phyloP scores from a whole-genome alignment of 2,888 invertebrate species.

The Bombylius major region DNA sequence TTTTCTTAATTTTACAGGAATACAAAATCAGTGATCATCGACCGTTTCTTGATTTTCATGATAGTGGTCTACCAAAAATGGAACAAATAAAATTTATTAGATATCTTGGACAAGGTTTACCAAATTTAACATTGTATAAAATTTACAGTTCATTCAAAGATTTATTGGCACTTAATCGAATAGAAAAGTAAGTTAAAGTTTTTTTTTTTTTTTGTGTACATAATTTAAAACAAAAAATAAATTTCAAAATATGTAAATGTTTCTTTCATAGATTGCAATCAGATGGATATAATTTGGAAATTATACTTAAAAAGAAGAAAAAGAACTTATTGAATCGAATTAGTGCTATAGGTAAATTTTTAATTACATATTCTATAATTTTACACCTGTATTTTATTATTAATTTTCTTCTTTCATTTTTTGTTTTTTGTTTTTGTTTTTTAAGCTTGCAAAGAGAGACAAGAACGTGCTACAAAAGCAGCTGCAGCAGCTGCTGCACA shows the following conservation, averaged over 20 bases:
- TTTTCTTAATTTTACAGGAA: conserved; percentile 21
- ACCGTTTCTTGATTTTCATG: conserved; percentile 38
- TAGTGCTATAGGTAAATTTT: conserved; percentile 28
- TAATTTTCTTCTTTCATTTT: neutral
- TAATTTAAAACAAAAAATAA: neutral
- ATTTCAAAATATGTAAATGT: neutral
- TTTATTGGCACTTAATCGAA: conserved; percentile 28
- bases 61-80: conserved; percentile 35
- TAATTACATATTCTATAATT: too few species aligned
- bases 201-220: neutral
- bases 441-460: conserved; percentile 23
- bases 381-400: too few species aligned
- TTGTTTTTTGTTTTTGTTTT: conserved; percentile 11
- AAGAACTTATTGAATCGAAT: conserved; percentile 33
- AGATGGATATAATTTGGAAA: conserved; percentile 32
- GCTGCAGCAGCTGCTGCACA: neutral
- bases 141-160: conserved; percentile 35
- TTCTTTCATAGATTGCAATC: conserved; percentile 21
- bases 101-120: conserved; percentile 36
- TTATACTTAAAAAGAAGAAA: conserved; percentile 32
- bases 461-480: conserved; percentile 13
- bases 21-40: conserved; percentile 36
- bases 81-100: conserved; percentile 37
- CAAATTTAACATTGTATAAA: conserved; percentile 36
- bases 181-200: conserved; percentile 27